Base-by-base conservation (phyloP, 37 sponge, comb jelly and placozoan species). In the Spongilla lacustris region DNA sequence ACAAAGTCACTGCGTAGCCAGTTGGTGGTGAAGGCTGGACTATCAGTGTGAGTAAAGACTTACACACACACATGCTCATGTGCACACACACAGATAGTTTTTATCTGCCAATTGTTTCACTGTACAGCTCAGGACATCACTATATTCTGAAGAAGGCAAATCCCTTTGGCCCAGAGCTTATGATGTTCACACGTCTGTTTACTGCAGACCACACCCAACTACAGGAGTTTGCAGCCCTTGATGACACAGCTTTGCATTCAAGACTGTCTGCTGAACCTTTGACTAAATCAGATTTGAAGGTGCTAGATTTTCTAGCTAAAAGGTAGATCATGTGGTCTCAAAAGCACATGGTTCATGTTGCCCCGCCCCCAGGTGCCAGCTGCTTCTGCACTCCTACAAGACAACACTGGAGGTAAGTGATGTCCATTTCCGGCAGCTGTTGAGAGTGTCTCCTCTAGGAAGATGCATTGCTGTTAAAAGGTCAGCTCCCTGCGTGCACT, bases 271-370 rank as follows among this genome's bases (percentile, higher is more conserved):
- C 75, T 28, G 48, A 70, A 4, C 9, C 2, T 46, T 83, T 69
- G 83, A 46, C 32, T 1, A 49, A 23, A 8, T 27, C 27, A 1
- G 94, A 93, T 36, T 0, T 73, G 21, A 86, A 68, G 66, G 79
- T 83, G n/a, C 68, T 90, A 6, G 81, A 94, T 4, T 94, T 90
- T 66, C 78, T 94, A 22, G 76, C 79, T 29, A 87, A 84, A 36
- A 87, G 94, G 94, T 91, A 58, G 46, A 10, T 46, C 2, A 24
- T n/a, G 50, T 83, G 58, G 0, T n/a, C 17, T 33, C 66, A 73
- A 74, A 69, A 35, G 38, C 10, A 49, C 0, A 29, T 11, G 10
- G 41, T 31, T 72, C 8, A 66, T 33, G 74, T 29, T 13, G 74
- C 67, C n/a, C 28, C 28, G 2, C 14, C 68, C 79, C 24, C 31